Evolutionary conservation across 2,797 vertebrate genomes (phyloP).

Genomic region (Halcyon smyrnensis): DNA sequence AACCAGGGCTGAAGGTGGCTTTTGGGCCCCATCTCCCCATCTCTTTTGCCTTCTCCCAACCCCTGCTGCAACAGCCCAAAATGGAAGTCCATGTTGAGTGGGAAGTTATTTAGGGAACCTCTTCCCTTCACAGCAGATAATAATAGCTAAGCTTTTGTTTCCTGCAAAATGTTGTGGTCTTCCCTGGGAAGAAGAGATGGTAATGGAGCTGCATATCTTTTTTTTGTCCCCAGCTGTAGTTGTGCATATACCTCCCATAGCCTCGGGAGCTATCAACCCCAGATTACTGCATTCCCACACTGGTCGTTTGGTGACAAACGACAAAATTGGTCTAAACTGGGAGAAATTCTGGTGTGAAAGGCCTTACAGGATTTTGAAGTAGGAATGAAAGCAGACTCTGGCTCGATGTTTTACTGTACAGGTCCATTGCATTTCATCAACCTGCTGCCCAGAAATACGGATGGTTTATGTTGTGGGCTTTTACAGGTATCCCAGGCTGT

Average conservation of each 20-base stretch:
- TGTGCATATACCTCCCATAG: not conserved
- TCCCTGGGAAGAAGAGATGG: not conserved
- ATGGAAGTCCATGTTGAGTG: not conserved
- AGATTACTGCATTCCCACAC: not conserved
- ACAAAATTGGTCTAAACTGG: not conserved
- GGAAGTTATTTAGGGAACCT: not conserved
- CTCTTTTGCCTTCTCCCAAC: not conserved
- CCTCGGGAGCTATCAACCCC: not conserved
- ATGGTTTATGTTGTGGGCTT: not conserved
- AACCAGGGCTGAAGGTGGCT: not conserved
- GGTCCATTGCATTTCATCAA: not conserved
- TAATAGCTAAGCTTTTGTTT: not conserved
- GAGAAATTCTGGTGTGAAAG: not conserved
- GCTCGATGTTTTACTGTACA: not conserved
- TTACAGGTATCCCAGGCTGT: not conserved
- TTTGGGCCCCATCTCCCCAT: not conserved
- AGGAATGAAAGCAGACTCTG: not conserved
- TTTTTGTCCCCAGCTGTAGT: not conserved
- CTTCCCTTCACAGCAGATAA: not conserved
- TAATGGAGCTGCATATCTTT: not conserved
- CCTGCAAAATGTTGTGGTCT: not conserved
- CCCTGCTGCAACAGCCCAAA: not conserved
- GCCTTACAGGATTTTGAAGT: not conserved
- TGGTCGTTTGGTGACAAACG: not conserved
- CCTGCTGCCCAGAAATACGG: rapidly evolving